Percentiles rank a stretch among this genome's conserved stretches.
phyloP scores from a whole-genome alignment of 2,797 vertebrate genomes.

The Alca torda region DNA sequence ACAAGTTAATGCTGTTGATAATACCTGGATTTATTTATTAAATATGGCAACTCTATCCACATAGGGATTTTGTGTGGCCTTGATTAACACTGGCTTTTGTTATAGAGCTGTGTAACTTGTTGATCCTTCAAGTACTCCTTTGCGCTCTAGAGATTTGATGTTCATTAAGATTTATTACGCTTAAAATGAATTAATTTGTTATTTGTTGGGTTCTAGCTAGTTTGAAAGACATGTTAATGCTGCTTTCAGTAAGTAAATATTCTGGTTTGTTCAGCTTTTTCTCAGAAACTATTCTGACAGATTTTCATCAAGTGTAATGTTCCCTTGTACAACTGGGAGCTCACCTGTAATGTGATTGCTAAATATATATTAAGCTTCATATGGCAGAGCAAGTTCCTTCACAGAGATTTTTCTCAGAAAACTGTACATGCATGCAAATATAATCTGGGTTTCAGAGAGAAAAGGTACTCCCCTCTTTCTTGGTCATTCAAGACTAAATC shows the following conservation, averaged over 20 bases:
- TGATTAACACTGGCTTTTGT: background rate
- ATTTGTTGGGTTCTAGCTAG: background rate
- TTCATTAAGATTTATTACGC: background rate
- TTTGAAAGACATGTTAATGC: background rate
- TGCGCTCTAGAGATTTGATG: background rate
- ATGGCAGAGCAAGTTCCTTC: background rate
- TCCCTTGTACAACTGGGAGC: background rate
- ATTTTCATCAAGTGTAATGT: background rate
- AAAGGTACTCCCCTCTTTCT: background rate
- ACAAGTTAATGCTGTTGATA: background rate
- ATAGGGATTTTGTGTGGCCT: background rate
- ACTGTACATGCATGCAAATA: background rate
- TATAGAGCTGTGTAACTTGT: background rate
- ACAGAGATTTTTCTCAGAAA: background rate
- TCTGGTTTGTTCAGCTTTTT: background rate
- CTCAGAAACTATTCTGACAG: background rate
- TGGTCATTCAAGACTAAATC: background rate
- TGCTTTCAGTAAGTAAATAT: background rate
- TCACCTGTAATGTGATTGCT: background rate
- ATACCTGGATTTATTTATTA: background rate
- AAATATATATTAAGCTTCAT: background rate
- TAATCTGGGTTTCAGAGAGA: background rate
- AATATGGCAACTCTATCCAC: background rate
- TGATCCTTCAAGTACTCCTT: background rate
- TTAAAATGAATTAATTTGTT: background rate